phyloP scores from a whole-genome alignment of 1,140 invertebrate species.

The Drosophila tsacasi region DNA sequence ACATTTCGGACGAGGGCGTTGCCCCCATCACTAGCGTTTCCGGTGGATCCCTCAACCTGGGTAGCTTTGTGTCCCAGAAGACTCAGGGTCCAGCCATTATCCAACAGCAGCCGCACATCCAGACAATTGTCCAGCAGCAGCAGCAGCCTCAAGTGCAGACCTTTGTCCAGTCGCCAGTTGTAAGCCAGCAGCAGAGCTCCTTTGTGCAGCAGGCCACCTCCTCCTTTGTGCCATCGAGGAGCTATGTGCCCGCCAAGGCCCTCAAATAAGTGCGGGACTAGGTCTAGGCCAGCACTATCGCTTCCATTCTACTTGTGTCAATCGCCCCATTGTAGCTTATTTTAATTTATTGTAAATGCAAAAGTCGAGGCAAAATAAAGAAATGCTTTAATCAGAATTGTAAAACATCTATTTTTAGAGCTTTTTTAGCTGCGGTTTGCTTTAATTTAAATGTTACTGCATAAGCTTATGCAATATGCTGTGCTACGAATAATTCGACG shows the following conservation, averaged over 20 bases:
- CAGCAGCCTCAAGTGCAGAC: constrained; percentile 25
- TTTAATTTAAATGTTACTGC: neutral
- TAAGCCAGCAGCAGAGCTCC: constrained; percentile 36
- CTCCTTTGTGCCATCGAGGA: constrained; percentile 39
- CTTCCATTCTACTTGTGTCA: constrained; percentile 28
- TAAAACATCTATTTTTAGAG: neutral
- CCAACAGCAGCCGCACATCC: constrained; percentile 26
- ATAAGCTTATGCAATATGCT: constrained; percentile 17
- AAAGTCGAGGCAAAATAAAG: constrained; percentile 55
- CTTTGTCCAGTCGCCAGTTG: constrained; percentile 30
- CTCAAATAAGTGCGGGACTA: constrained; percentile 45
- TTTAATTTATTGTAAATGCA: constrained; percentile 67
- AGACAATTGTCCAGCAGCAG: constrained; percentile 44
- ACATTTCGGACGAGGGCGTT: constrained; percentile 80
- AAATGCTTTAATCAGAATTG: constrained; percentile 17
- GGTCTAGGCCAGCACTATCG: constrained; percentile 1
- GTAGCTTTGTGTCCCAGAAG: constrained; percentile 57
- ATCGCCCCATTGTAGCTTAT: constrained; percentile 54
- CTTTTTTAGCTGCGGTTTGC: neutral
- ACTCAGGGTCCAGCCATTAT: constrained; percentile 23
- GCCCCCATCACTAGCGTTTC: constrained; percentile 78
- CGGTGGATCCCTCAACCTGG: constrained; percentile 64
- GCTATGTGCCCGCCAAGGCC: constrained; percentile 69
- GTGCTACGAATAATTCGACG: neutral
- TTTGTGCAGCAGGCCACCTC: constrained; percentile 27